These are phyloP conservation scores for Lasioglossum pauxillum DNA, from an alignment of 2,888 invertebrate species.

Conservation along the genomic window DNA sequence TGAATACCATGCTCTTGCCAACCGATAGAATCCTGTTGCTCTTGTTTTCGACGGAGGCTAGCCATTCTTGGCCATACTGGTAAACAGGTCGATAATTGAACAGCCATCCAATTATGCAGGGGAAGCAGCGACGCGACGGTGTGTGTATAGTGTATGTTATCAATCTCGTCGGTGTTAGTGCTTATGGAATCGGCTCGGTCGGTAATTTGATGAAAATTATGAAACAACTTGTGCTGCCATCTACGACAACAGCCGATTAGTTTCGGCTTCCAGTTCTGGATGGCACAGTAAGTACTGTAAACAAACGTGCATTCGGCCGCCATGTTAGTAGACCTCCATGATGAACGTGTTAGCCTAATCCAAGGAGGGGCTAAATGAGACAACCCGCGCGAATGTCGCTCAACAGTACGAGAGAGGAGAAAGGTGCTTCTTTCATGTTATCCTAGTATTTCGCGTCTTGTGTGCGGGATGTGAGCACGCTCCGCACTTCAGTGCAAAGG, in stretches of 20 bases:
- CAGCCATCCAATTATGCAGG: too few relatives aligned
- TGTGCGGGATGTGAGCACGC: slow-evolving; percentile 83
- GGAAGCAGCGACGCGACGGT: too few relatives aligned
- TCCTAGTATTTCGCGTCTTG: slow-evolving; percentile 78
- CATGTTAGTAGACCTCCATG: slow-evolving; percentile 14
- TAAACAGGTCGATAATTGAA: too few relatives aligned
- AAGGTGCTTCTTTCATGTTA: slow-evolving; percentile 71
- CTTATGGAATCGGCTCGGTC: background rate
- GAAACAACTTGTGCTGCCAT: background rate
- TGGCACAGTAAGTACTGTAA: background rate
- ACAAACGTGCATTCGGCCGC: background rate
- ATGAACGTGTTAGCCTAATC: slow-evolving; percentile 74
- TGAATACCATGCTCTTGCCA: too few relatives aligned
- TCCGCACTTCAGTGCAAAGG: slow-evolving; percentile 65
- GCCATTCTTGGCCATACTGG: too few relatives aligned
- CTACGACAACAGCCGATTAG: background rate
- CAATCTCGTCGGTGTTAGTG: too few relatives aligned
- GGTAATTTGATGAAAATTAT: background rate
- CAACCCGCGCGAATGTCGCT: slow-evolving; percentile 83
- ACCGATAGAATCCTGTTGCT: too few relatives aligned
- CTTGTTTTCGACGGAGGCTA: too few relatives aligned
- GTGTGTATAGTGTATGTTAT: too few relatives aligned
- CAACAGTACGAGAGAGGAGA: slow-evolving; percentile 79
- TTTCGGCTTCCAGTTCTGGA: background rate
- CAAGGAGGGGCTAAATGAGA: slow-evolving; percentile 83